Evolutionary conservation across 2,113 vertebrate genomes (phyloP).

Genomic region (Eolophus roseicapilla): DNA sequence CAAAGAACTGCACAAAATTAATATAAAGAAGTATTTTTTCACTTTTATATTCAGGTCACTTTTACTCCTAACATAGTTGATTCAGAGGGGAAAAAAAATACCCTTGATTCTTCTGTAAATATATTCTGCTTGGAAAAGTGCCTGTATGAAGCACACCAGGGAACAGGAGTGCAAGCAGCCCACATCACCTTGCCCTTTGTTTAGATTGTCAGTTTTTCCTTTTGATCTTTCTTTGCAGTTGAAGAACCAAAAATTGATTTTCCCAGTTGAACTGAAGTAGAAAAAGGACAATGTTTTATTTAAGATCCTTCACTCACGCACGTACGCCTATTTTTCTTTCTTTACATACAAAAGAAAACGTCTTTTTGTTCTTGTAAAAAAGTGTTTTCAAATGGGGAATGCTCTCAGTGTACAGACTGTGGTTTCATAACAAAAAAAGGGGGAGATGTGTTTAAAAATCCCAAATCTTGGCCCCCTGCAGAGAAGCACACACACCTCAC

Average conservation of each 20-base stretch:
- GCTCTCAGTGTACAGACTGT: background rate
- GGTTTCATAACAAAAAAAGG: background rate
- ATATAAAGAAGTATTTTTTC: background rate
- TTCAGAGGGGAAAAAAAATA: background rate
- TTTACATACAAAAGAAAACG: constrained; percentile 65
- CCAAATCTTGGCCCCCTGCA: background rate
- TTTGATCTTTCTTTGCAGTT: constrained; percentile 69
- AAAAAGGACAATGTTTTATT: constrained; percentile 73
- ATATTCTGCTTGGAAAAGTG: constrained; percentile 46
- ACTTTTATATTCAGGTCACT: constrained; percentile 6
- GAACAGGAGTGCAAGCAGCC: constrained; percentile 35
- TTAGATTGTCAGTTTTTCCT: constrained; percentile 65
- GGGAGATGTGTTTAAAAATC: background rate
- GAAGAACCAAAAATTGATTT: constrained; percentile 73
- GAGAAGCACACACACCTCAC: background rate
- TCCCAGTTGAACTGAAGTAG: constrained; percentile 61
- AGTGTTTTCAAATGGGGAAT: background rate
- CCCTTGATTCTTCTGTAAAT: constrained; percentile 29
- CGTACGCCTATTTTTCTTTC: constrained; percentile 57
- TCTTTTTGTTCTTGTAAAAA: constrained; percentile 60
- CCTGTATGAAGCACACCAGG: constrained; percentile 47
- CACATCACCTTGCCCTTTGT: constrained; percentile 48
- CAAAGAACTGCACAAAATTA: background rate
- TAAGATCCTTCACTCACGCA: constrained; percentile 55
- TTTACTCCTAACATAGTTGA: background rate